Conservation (phyloP, 2,797 vertebrate genomes). For the Merluccius polli region DNA sequence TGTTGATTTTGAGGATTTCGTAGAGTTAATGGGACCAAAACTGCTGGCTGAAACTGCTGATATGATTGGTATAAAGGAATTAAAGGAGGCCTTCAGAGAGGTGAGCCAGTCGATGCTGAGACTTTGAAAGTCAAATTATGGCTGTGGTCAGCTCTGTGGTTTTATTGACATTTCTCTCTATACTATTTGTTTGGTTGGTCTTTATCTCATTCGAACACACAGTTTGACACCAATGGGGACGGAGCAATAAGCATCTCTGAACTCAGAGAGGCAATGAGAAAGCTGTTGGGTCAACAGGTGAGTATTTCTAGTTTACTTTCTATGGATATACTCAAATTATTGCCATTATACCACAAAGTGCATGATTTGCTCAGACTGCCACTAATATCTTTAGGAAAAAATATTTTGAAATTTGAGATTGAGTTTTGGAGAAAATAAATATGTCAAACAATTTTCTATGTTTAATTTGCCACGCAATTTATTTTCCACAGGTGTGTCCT, state of each 20-base stretch:
- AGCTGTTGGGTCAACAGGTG: slow-evolving; percentile 93
- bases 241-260: slow-evolving; percentile 95
- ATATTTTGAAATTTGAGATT: too few species aligned
- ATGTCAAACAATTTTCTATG: not conserved
- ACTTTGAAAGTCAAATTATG: not conserved
- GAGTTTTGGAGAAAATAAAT: not conserved
- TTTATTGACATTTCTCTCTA: not conserved
- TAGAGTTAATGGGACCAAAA: slow-evolving; percentile 96
- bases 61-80: slow-evolving; percentile 96
- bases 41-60: slow-evolving; percentile 95
- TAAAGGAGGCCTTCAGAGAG: slow-evolving; percentile 94
- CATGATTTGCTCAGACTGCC: not conserved
- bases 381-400: not conserved
- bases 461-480: not conserved
- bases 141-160: not conserved
- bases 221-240: slow-evolving; percentile 98
- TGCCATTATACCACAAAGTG: not conserved
- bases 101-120: slow-evolving; percentile 62
- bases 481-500: slow-evolving; percentile 75
- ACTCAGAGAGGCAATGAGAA: slow-evolving; percentile 94
- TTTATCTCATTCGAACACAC: slow-evolving; percentile 17
- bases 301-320: not conserved
- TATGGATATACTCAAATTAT: not conserved
- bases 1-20: slow-evolving; percentile 98
- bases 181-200: not conserved